Base-by-base conservation (phyloP, 2,113 vertebrate genomes). In the Ochotona princeps region DNA sequence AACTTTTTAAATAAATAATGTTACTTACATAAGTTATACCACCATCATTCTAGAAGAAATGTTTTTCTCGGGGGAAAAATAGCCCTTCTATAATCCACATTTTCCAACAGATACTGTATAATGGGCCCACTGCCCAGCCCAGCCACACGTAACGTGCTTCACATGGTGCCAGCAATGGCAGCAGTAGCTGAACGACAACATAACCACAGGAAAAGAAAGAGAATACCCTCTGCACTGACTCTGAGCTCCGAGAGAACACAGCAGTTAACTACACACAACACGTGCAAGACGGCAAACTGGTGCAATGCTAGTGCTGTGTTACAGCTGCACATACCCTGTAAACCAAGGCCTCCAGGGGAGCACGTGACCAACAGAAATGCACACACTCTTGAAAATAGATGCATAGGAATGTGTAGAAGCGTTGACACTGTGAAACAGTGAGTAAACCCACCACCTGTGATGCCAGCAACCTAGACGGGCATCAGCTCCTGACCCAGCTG, bases 51-150 rank as follows among this genome's bases (percentile, higher is more conserved):
- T 73, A 57, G 3, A 89, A 83, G 69, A 26, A 49, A 28, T 75
- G 65, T 67, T 67, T 87, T 80, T 47, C 78, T 83, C 38, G 38
- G 38, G 63, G 32, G 84, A 84, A 87, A 94, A 74, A 80, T 12
- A 73, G 86, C 47, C 51, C 78, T 26, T 23, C 11, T 32, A 73
- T 10, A 21, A 72, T 18, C 26, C 66, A 66, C 63, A 66, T 74
- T 80, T 88, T 70, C 87, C 70, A 87, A 76, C 73, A 54, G 66
- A 69, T 35, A 75, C 17, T 0, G 17, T 80, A 49, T 15, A 15
- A 87, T 30, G 30, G 23, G 32, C 28, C 49, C 72, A 47, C 61
- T 61, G 15, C 61, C 21, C 67, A 65, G 54, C 38, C 5, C 54
- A 93, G 38, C 10, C 32, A n/a, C 65, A 25, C 13, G 69, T 30